Conservation (phyloP, 2,888 invertebrate species). For the Mimumesa dahlbomi region DNA sequence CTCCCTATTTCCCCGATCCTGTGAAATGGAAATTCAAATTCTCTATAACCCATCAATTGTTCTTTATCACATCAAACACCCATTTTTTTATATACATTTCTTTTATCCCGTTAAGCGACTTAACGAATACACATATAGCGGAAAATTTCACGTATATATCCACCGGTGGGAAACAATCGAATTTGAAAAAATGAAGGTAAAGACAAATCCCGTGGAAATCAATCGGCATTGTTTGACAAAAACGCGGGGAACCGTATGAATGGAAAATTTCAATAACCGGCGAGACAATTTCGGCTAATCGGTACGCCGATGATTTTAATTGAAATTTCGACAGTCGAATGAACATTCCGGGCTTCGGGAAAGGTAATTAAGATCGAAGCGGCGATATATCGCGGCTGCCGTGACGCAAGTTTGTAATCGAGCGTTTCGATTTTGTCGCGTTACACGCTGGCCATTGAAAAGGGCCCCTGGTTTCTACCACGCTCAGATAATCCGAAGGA, state of each 20-base stretch:
- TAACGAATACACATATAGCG: too few relatives aligned
- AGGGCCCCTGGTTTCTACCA: conserved; percentile 12
- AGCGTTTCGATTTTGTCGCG: conserved; percentile 35
- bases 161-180: too few relatives aligned
- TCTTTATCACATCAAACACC: too few relatives aligned
- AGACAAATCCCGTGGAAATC: conserved; percentile 14
- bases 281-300: conserved; percentile 23
- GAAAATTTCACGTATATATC: not conserved
- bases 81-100: too few relatives aligned
- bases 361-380: conserved; percentile 53
- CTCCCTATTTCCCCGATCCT: too few relatives aligned
- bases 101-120: too few relatives aligned
- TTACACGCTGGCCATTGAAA: conserved; percentile 3
- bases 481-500: not conserved
- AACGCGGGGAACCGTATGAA: not conserved
- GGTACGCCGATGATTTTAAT: conserved; percentile 48
- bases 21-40: too few relatives aligned
- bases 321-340: conserved; percentile 52
- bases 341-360: conserved; percentile 44
- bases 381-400: conserved; percentile 38
- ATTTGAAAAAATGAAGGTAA: too few relatives aligned
- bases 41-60: too few relatives aligned
- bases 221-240: conserved; percentile 26
- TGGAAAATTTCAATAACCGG: conserved; percentile 26
- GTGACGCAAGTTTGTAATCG: conserved; percentile 36